These are phyloP conservation scores for Synergus itoensis DNA, from an alignment of 2,888 invertebrate species.

Conservation along the genomic window DNA sequence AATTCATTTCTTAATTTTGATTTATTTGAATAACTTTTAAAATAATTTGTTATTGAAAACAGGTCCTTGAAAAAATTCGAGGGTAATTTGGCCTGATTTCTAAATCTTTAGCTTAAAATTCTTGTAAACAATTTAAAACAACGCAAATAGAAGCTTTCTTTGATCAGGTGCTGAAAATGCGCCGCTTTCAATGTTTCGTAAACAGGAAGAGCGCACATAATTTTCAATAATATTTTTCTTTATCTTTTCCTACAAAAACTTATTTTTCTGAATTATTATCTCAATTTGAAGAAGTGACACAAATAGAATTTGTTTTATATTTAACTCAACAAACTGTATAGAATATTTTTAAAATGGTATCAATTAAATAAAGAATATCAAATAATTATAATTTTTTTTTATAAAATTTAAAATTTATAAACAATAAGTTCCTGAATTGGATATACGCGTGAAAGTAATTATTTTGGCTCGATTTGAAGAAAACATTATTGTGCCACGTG, in stretches of 20 bases:
- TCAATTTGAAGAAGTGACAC: not conserved
- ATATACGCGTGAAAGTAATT: constrained; percentile 2
- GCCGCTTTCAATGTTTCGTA: constrained; percentile 2
- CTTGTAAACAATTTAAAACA: constrained; percentile 13
- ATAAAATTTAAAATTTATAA: not conserved
- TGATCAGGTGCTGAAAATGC: constrained; percentile 15
- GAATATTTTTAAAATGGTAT: no score
- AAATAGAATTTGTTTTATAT: not conserved
- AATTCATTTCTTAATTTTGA: not conserved
- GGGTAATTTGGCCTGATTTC: not conserved
- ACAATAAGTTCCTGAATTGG: not conserved
- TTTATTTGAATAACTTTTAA: not conserved
- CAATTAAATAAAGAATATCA: no score
- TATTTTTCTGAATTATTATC: not conserved
- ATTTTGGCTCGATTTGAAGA: not conserved
- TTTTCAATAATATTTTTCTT: constrained; percentile 26
- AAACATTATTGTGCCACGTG: constrained; percentile 9
- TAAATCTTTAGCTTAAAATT: constrained; percentile 1
- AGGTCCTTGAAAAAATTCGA: not conserved
- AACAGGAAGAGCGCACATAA: constrained; percentile 26
- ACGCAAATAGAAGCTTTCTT: constrained; percentile 13
- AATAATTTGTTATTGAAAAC: not conserved
- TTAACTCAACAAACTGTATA: not conserved
- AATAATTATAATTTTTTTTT: no score
- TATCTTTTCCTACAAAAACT: not conserved